Percentiles rank a stretch among this genome's conserved stretches.
Conservation (phyloP, 2,888 invertebrate genomes). For the Sphinx pinastri region DNA sequence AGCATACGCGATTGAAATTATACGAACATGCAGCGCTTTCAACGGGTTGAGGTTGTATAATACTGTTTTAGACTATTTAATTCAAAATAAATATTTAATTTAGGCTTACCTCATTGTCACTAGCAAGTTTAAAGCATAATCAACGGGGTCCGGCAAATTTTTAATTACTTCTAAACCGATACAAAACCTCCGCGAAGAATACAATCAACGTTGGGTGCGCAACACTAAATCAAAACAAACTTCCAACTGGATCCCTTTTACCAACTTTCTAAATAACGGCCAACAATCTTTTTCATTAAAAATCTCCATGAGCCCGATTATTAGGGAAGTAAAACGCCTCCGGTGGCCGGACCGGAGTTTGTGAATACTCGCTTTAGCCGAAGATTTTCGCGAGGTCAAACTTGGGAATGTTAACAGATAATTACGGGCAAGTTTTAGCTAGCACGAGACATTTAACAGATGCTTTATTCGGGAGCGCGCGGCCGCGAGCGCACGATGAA, state of each 20-base stretch:
- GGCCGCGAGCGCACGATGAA: slow-evolving; percentile 81
- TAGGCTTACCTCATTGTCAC: slow-evolving; percentile 34
- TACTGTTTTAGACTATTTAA: background rate
- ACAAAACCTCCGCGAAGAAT: slow-evolving; percentile 74
- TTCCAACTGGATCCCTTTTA: slow-evolving; percentile 77
- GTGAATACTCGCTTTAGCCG: slow-evolving; percentile 64
- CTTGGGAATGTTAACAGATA: slow-evolving; percentile 84
- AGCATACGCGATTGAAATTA: background rate
- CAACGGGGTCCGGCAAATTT: slow-evolving; percentile 51
- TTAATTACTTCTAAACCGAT: slow-evolving; percentile 73
- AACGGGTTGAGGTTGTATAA: background rate
- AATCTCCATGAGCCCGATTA: slow-evolving; percentile 81
- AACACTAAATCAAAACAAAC: slow-evolving; percentile 82
- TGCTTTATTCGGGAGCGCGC: slow-evolving; percentile 80
- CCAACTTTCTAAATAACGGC: slow-evolving; percentile 81
- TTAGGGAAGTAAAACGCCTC: slow-evolving; percentile 80
- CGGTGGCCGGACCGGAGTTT: slow-evolving; percentile 67
- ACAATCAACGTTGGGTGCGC: slow-evolving; percentile 68
- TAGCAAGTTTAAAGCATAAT: slow-evolving; percentile 42
- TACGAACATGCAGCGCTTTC: background rate
- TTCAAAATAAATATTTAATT: slow-evolving; percentile 1
- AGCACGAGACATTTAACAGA: slow-evolving; percentile 84
- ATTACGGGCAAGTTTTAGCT: slow-evolving; percentile 81
- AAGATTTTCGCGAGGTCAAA: slow-evolving; percentile 82
- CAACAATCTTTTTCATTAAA: slow-evolving; percentile 84